A percentile compares a stretch with the other conserved stretches of the same genome.
phyloP scores from a whole-genome alignment of 2,797 vertebrate species.

The Chaetophractus vellerosus region DNA sequence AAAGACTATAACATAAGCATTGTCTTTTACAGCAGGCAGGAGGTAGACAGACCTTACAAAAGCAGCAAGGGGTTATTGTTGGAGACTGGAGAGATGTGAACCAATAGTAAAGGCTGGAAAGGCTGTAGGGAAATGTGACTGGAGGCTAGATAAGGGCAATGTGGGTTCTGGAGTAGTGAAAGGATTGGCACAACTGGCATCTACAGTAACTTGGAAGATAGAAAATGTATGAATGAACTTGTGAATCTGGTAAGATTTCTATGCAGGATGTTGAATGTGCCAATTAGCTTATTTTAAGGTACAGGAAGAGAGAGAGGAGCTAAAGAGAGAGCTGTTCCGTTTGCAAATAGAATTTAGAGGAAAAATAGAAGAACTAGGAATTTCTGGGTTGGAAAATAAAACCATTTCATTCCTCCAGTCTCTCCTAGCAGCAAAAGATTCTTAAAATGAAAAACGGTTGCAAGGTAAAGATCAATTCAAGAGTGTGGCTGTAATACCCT shows the following conservation, averaged over 20 bases:
- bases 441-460: neutral
- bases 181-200: neutral
- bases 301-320: neutral
- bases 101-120: neutral
- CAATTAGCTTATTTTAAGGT: neutral
- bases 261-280: neutral
- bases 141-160: neutral
- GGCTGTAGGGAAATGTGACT: neutral
- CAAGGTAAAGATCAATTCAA: neutral
- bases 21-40: neutral
- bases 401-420: conserved; percentile 3
- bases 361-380: neutral
- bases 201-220: neutral
- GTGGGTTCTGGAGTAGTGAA: neutral
- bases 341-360: neutral
- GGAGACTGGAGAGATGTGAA: neutral
- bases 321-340: neutral
- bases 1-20: neutral
- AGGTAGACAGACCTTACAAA: neutral
- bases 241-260: neutral
- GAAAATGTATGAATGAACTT: neutral
- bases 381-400: neutral
- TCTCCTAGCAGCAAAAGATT: neutral
- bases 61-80: neutral
- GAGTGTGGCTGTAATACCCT: neutral